Conservation (phyloP, 2,888 invertebrate species). For the Cryptus armator region DNA sequence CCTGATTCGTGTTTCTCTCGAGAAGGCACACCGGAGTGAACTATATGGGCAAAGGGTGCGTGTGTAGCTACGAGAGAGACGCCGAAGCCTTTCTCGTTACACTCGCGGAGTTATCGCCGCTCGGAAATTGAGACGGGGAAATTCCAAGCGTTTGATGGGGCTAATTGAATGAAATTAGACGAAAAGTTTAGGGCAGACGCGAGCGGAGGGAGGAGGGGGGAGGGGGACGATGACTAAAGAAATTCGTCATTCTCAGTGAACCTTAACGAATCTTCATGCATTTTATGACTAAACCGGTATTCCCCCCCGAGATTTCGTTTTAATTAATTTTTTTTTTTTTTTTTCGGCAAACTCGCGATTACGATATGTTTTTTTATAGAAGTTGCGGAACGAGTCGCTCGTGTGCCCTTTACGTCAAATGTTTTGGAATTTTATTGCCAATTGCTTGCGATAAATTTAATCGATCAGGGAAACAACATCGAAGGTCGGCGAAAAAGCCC, state of each 20-base stretch:
- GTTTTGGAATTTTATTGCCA: neutral
- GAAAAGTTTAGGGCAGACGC: conserved; percentile 55
- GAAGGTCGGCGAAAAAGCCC: conserved; percentile 20
- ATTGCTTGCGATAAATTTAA: conserved; percentile 29
- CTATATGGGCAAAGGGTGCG: conserved; percentile 25
- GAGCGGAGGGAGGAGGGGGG: neutral
- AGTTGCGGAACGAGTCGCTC: neutral
- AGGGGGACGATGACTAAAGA: neutral
- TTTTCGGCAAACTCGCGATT: neutral
- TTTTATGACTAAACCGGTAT: neutral
- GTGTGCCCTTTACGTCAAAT: neutral
- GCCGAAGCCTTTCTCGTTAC: neutral
- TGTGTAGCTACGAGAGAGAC: neutral
- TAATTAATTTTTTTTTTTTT: neutral
- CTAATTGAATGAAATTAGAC: conserved; percentile 65
- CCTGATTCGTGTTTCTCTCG: neutral
- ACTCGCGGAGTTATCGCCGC: conserved; percentile 10
- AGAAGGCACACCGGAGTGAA: conserved; percentile 9
- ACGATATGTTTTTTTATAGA: neutral
- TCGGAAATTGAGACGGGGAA: conserved; percentile 39
- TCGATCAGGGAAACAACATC: conserved; percentile 34
- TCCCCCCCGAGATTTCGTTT: neutral
- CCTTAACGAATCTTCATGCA: neutral
- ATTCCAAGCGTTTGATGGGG: conserved; percentile 35
- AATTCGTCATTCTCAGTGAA: neutral